These are phyloP conservation scores for Tychaedon coryphoeus DNA, from an alignment of 2,113 vertebrate genomes.

Conservation along the genomic window DNA sequence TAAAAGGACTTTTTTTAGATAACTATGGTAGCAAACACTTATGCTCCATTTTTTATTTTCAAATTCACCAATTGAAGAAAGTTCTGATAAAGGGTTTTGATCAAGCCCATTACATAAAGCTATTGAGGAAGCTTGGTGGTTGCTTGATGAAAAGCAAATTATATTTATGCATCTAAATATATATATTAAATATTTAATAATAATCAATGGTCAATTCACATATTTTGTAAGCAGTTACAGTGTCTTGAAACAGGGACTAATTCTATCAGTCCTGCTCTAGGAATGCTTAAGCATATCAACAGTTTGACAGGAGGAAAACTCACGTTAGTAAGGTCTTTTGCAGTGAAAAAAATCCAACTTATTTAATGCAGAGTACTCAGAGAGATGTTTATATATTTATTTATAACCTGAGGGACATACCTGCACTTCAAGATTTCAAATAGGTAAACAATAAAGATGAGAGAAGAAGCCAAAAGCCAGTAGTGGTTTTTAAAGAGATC, in stretches of 20 bases:
- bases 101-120: not conserved
- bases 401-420: rapidly evolving
- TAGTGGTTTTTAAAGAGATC: not conserved
- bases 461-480: not conserved
- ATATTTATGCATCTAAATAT: not conserved
- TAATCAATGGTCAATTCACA: not conserved
- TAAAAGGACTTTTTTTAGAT: not conserved
- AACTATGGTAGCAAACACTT: not conserved
- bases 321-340: not conserved
- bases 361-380: not conserved
- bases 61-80: not conserved
- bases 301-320: not conserved
- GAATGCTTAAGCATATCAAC: not conserved
- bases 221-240: not conserved
- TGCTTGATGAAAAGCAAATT: not conserved
- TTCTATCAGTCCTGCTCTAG: not conserved
- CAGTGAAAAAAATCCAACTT: not conserved
- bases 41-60: not conserved
- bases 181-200: not conserved
- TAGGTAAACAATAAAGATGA: not conserved
- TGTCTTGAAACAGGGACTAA: not conserved
- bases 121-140: not conserved
- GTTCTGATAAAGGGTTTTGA: slow-evolving; percentile 3
- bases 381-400: not conserved
- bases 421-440: not conserved